Evolutionary conservation across 2,113 vertebrate species (phyloP).

Genomic region (Galbula dea): DNA sequence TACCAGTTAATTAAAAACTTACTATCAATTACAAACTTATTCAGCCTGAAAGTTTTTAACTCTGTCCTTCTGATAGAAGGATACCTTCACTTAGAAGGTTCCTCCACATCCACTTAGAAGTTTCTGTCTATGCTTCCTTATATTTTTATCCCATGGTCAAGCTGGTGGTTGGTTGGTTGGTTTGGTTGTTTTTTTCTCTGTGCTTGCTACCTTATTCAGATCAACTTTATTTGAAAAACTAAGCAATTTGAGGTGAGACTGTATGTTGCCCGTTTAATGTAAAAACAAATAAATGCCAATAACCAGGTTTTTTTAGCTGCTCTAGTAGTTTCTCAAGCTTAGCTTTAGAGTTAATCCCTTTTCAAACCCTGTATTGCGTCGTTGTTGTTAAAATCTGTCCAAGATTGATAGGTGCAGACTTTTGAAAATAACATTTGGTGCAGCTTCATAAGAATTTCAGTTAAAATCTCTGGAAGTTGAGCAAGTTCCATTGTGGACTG

Average conservation of each 20-base stretch:
- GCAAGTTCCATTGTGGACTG: background rate
- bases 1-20: too few species aligned
- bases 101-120: too few species aligned
- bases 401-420: background rate
- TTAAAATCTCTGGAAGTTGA: background rate
- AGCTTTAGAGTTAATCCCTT: background rate
- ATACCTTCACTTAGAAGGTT: background rate
- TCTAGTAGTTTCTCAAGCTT: background rate
- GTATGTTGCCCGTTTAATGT: background rate
- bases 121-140: background rate
- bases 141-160: background rate
- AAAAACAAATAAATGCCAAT: background rate
- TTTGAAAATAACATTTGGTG: background rate
- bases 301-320: background rate
- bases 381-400: constrained; percentile 5
- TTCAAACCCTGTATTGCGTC: background rate
- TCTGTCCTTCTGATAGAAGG: too few species aligned
- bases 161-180: background rate
- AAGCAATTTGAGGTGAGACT: constrained; percentile 6
- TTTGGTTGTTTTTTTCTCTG: background rate
- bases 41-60: too few species aligned
- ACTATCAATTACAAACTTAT: too few species aligned
- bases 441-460: background rate
- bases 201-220: background rate
- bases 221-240: constrained; percentile 4